Base-by-base conservation (phyloP, 2,113 vertebrate genomes). In the Daubentonia madagascariensis region DNA sequence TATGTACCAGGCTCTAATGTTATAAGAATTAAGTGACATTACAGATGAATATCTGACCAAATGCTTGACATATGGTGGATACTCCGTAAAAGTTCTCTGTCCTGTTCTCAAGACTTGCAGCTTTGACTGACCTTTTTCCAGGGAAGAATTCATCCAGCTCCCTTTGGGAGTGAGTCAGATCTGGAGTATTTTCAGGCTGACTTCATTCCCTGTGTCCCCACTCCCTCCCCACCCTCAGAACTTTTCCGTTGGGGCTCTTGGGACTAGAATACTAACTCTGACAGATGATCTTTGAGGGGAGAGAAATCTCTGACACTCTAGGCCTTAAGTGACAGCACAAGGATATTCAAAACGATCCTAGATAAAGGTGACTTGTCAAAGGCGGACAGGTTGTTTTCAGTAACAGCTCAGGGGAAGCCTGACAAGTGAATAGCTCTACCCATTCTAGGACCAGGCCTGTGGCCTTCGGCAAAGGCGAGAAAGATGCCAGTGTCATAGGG, bases 271-370 rank as follows among this genome's bases (percentile, higher is more conserved):
- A 98, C 72, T 97, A 95, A 84, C 45, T 95, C 95, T 98, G 98
- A 98, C 98, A 98, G 98, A 85, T 93, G 92, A 97, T 98, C 98
- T 98, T 98, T 91, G 95, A 98, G 97, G 96, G 61, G 63, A 94
- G 92, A 61, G 97, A 98, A 98, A 98, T 97, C 98, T 95, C 97
- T 37, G 98, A 98, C 98, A 97, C 97, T 97, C 97, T 97, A 83
- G 97, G 98, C 97, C 97, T 97, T 97, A 98, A 98, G 97, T 97
- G 98, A 98, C 98, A 99, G 98, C 89, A 97, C 98, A 97, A 97
- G 97, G 98, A 98, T 94, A 97, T 94, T 98, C 96, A 96, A 59
- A 97, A 98, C 95, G 96, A 98, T 95, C 97, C 97, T 63, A 79
- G 16, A 54, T 90, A 85, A 98, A 98, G 93, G 87, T 63, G 61